phyloP scores from a whole-genome alignment of 1,140 invertebrate genomes.

The Triops longicaudatus region DNA sequence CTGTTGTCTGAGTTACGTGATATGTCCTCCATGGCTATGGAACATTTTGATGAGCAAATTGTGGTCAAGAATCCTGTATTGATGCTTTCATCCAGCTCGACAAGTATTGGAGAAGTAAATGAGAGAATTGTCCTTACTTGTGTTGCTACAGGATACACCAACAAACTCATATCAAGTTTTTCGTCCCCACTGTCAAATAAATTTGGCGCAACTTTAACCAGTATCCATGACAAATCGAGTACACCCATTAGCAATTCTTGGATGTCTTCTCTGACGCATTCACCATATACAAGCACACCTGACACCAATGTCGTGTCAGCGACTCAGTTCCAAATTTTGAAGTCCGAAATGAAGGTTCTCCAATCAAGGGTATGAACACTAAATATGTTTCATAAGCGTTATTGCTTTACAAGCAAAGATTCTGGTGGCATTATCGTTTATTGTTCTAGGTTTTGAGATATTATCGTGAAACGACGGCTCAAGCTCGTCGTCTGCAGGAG shows the following conservation, averaged over 20 bases:
- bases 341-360: not conserved
- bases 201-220: not conserved
- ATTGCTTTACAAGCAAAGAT: not conserved
- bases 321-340: not conserved
- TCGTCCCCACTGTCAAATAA: not conserved
- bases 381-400: too few relatives aligned
- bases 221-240: not conserved
- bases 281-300: not conserved
- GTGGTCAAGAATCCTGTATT: conserved; percentile 34
- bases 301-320: not conserved
- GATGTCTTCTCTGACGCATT: not conserved
- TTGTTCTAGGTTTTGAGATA: not conserved
- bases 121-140: not conserved
- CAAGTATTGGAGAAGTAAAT: not conserved
- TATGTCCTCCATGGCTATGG: conserved; percentile 92
- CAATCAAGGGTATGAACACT: not conserved
- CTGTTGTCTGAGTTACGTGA: conserved; percentile 79
- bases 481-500: not conserved
- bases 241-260: not conserved
- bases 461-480: not conserved
- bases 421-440: not conserved
- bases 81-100: conserved; percentile 37
- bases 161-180: conserved; percentile 8
- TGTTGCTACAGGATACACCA: not conserved
- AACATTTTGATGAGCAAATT: conserved; percentile 90